Evolutionary conservation across 2,113 vertebrate genomes (phyloP), one percentile per base, ranked within the genome.

Genomic region (Centropristis striata): DNA sequence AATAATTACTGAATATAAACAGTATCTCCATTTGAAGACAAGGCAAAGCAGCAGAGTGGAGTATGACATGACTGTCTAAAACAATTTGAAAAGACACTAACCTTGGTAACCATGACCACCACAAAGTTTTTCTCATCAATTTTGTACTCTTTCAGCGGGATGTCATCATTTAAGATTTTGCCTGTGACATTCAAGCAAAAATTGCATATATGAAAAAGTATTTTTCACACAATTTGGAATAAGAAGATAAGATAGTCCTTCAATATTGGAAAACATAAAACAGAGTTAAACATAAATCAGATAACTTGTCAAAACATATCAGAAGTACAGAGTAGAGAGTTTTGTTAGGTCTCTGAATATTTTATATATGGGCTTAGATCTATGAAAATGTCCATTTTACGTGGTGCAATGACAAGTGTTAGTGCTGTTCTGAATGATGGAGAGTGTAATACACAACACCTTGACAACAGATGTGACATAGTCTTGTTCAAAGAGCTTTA

Each of bases 91-190:
- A 53, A 53, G 70, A 61, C 37, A 75, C 90, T 78, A 77, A 95
- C 95, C 94, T 95, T 95, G 37, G 95, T 92, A 59, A 94, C 93
- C 95, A 95, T 95, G 82, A 95, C 94, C 60, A 95, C 94, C 60
- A 95, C 94, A 88, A 95, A 95, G 84, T 95, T 95, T 78, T 95
- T 95, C 81, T 95, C 95, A 61, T 95, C 94, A 25, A 95, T 95
- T 74, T 92, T 95, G 89, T 95, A 95, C 28, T 95, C 94, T 80
- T 93, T 93, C 61, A 95, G 84, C 39, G 75, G 86, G 21, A 90
- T 86, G 79, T 95, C 94, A 80, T 95, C 94, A 16, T 94, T 94
- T 78, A 95, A 72, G 85, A 95, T 95, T 90, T 95, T 95, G 16
- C 95, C 95, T 95, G 81, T 21, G 25, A 70, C 27, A 59, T 66